Base-by-base conservation (phyloP, 2,797 vertebrate species). In the Phrynocephalus guinanensis region DNA sequence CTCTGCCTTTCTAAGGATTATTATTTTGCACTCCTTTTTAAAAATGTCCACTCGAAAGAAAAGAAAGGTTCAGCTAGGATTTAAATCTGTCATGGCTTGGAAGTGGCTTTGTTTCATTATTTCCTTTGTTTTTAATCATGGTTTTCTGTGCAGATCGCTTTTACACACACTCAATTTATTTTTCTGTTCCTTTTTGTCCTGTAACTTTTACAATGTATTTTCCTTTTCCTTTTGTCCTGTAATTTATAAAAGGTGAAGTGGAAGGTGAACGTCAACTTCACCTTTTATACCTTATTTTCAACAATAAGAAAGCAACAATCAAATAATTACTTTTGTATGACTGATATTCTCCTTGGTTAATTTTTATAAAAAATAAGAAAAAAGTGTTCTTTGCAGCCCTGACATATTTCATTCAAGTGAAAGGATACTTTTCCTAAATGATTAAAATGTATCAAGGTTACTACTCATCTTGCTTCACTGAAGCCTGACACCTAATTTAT, bases 1-100 rank as follows among this genome's bases (percentile, higher is more conserved):
- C 90, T 93, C 79, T 91, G 82, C 6, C 66, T 81, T 90, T 88
- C 56, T 86, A 89, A 70, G 68, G 56, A 84, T 84, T 0, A 0
- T n/a, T 83, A 70, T 30, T 83, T 24, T 79, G 44, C 15, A 66
- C n/a, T 71, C 48, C 20, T 68, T 75, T 92, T 80, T 80, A 44
- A 44, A 44, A 44, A 48, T 90, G 91, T 92, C 87, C 78, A 66
- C 88, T 28, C 90, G 28, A 91, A 68, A 86, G 90, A 87, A 28
- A 44, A 56, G 30, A 6, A 3, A 48, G 22, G 22, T 79, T 86
- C 30, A 56, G 30, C 66, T 38, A 79, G 67, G 48, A 79, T 79
- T 86, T 72, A 79, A 86, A 60, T 72, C 30, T 28, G 77, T 6
- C 28, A 50, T 11, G 16, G 71, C 60, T 79, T 6, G 3, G 60